These are phyloP conservation scores for Apodemus speciosus DNA, from an alignment of 2,113 vertebrate genomes.

Conservation along the genomic window DNA sequence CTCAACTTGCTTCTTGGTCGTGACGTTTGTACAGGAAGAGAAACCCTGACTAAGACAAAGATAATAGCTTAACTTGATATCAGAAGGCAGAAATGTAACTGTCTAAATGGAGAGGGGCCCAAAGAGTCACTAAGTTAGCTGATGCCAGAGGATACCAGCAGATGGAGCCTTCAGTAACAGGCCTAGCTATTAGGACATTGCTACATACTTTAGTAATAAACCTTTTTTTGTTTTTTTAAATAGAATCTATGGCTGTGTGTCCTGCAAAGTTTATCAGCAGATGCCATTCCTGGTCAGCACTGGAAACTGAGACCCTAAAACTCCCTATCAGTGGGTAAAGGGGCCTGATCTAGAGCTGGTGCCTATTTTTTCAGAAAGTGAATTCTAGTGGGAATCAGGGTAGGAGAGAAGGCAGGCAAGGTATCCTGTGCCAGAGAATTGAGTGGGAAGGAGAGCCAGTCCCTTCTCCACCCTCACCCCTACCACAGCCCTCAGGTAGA, in stretches of 20 bases:
- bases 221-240: not conserved
- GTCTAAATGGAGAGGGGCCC: not conserved
- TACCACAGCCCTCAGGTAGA: not conserved
- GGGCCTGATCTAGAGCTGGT: not conserved
- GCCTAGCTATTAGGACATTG: not conserved
- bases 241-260: not conserved
- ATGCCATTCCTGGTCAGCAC: constrained; percentile 2
- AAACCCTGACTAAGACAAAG: too few species aligned
- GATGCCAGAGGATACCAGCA: not conserved
- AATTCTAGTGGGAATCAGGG: not conserved
- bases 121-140: not conserved
- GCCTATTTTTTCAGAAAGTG: not conserved
- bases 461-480: not conserved
- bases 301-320: not conserved
- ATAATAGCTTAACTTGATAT: not conserved
- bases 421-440: not conserved
- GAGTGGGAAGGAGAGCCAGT: not conserved
- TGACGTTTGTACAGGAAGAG: too few species aligned
- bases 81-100: not conserved
- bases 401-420: not conserved
- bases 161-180: not conserved
- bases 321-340: not conserved
- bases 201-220: not conserved
- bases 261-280: not conserved
- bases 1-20: too few species aligned